Evolutionary conservation across 2,797 vertebrate species (phyloP).

Genomic region (Syndactyla subalaris): DNA sequence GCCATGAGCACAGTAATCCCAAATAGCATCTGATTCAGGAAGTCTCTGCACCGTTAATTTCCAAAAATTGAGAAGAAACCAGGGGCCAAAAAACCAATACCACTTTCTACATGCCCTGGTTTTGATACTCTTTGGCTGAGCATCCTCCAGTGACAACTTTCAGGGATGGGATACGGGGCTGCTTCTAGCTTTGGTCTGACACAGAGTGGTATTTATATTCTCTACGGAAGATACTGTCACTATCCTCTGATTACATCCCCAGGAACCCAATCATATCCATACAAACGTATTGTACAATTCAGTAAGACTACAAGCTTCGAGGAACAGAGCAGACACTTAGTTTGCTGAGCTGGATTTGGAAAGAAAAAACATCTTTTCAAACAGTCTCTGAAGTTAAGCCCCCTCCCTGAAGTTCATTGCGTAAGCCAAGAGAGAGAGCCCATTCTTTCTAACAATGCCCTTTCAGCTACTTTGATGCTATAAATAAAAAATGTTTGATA

Average conservation of each 20-base stretch:
- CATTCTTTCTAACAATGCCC: conserved; percentile 68
- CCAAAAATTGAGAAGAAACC: not conserved
- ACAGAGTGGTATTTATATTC: not conserved
- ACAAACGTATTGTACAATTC: not conserved
- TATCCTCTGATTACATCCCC: not conserved
- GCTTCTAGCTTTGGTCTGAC: not conserved
- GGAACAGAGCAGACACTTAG: not conserved
- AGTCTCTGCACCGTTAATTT: not conserved
- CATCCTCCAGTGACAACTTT: not conserved
- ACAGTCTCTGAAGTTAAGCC: conserved; percentile 12
- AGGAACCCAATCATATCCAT: not conserved
- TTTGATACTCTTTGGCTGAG: not conserved
- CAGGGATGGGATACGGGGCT: not conserved
- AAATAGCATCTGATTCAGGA: not conserved
- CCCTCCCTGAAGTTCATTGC: conserved; percentile 27
- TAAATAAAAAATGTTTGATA: conserved; percentile 70
- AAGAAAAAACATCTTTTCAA: not conserved
- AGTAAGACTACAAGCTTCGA: not conserved
- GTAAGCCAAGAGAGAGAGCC: conserved; percentile 28
- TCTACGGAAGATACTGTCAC: not conserved
- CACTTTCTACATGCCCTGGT: not conserved
- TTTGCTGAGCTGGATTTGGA: not conserved
- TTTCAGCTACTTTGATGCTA: conserved; percentile 72
- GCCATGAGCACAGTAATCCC: not conserved
- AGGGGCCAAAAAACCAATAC: not conserved